Conservation (phyloP, 1,140 invertebrate genomes). For the Hormaphis cornu region DNA sequence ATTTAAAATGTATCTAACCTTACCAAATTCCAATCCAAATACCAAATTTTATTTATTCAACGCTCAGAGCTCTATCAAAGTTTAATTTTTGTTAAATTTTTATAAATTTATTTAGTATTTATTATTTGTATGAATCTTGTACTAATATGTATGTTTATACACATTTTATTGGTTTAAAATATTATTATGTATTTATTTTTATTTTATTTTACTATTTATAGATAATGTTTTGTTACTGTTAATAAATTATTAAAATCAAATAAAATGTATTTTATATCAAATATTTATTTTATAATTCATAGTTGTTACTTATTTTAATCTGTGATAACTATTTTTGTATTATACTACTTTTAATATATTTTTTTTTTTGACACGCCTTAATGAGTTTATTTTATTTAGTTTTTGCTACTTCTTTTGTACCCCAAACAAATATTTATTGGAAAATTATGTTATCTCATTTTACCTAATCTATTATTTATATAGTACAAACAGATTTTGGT, state of each 20-base stretch:
- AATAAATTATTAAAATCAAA: no score
- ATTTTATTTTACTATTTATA: no score
- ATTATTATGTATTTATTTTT: no score
- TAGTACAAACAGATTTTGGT: no score
- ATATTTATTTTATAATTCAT: neutral
- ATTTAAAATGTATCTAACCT: neutral
- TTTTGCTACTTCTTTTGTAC: no score
- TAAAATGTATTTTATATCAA: neutral
- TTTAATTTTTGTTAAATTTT: constrained; percentile 7
- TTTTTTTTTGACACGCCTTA: neutral
- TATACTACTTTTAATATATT: neutral
- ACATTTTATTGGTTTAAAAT: neutral
- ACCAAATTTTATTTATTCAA: constrained; percentile 2
- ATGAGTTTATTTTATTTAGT: neutral
- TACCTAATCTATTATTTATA: no score
- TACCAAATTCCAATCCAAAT: neutral
- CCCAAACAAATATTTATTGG: no score
- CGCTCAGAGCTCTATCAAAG: neutral
- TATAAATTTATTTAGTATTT: neutral
- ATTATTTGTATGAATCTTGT: neutral
- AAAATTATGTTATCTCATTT: no score
- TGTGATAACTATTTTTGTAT: constrained; percentile 12
- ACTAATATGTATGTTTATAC: neutral
- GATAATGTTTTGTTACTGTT: no score
- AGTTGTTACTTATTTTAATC: neutral